Conservation (phyloP, 2,888 invertebrate genomes). For the Nasonia oneida region DNA sequence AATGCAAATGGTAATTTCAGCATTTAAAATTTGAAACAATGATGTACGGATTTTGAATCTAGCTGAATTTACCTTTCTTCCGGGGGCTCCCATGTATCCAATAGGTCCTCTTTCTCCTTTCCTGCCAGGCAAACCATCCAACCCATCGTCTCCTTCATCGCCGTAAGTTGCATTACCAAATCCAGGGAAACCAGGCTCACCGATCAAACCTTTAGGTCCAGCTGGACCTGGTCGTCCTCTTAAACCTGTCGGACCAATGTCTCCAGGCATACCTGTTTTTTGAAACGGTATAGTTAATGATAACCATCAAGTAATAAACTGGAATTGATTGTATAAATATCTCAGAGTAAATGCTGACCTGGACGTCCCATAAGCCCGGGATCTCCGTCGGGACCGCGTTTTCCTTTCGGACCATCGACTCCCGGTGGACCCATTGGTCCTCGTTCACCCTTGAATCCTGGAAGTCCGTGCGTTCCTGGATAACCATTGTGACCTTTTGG, state of each 20-base stretch:
- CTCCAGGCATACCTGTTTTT: conserved; percentile 75
- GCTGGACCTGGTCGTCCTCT: conserved; percentile 82
- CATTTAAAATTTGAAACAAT: background rate
- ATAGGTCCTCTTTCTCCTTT: conserved; percentile 82
- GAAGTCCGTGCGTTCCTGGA: conserved; percentile 74
- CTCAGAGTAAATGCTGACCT: conserved; percentile 70
- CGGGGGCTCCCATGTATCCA: conserved; percentile 78
- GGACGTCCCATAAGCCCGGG: conserved; percentile 81
- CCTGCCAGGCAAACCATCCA: conserved; percentile 79
- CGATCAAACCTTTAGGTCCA: conserved; percentile 81
- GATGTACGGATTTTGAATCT: background rate
- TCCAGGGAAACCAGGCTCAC: conserved; percentile 79
- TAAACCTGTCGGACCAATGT: conserved; percentile 75
- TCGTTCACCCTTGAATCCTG: conserved; percentile 81
- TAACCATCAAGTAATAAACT: background rate
- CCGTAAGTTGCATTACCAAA: conserved; percentile 78
- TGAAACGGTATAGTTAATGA: background rate
- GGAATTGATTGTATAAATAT: background rate
- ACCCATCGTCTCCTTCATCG: conserved; percentile 81
- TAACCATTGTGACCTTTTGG: conserved; percentile 68
- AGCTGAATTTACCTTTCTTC: conserved; percentile 71
- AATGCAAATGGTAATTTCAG: background rate
- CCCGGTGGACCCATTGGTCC: conserved; percentile 79
- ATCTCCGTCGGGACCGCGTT: conserved; percentile 77
- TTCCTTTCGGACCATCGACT: conserved; percentile 77